phyloP scores from a whole-genome alignment of 2,888 invertebrate genomes.

The Metalampra italica region DNA sequence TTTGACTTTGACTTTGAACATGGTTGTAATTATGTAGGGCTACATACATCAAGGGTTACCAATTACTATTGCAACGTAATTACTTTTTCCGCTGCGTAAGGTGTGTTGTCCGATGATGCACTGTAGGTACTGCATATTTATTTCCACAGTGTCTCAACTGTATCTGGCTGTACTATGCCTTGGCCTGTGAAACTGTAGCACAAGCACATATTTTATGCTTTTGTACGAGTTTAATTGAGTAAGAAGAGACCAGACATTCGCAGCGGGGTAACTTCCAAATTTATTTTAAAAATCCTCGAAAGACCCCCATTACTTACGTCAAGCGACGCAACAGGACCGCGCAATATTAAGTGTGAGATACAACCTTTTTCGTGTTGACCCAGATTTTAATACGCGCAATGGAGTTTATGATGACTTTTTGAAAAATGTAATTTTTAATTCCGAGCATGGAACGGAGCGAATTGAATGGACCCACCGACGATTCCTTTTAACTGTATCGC shows the following conservation, averaged over 20 bases:
- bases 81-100: no score
- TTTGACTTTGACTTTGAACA: no score
- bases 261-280: slow-evolving; percentile 73
- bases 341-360: slow-evolving; percentile 75
- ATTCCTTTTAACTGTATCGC: slow-evolving; percentile 68
- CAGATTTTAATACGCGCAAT: slow-evolving; percentile 64
- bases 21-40: no score
- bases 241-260: slow-evolving; percentile 61
- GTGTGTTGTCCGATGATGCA: no score
- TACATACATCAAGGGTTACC: no score
- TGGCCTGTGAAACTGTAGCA: slow-evolving; percentile 63
- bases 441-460: slow-evolving; percentile 46
- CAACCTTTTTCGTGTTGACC: slow-evolving; percentile 67
- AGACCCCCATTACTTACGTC: slow-evolving; percentile 70
- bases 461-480: slow-evolving; percentile 56
- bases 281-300: slow-evolving; percentile 65
- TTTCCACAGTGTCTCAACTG: no score
- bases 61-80: no score
- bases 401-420: slow-evolving; percentile 76
- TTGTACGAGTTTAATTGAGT: slow-evolving; percentile 72
- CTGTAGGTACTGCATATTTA: no score
- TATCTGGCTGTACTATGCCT: neutral
- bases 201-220: slow-evolving; percentile 73
- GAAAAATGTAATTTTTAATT: slow-evolving; percentile 77
- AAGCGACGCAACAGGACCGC: slow-evolving; percentile 55